Base-by-base conservation (phyloP, 2,113 vertebrate genomes). In the Tragulus kanchil region DNA sequence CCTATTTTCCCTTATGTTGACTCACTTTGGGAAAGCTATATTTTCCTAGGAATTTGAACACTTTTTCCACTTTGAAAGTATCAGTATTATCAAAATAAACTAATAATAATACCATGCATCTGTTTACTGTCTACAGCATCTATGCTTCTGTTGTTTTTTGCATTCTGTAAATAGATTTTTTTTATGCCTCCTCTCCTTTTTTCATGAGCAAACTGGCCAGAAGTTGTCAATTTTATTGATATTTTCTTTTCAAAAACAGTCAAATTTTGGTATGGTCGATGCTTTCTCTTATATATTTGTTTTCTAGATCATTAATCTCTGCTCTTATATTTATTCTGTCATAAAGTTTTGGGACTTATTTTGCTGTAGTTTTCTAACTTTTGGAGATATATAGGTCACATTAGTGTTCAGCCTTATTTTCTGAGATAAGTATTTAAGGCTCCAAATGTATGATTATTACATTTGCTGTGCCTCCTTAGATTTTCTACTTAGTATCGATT, bases 341-440 rank as follows among this genome's bases (percentile, higher is more conserved):
- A 48, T 31, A 25, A 8, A 36, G 5, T 28, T 84, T 95, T 73
- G 16, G 13, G 26, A 3, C 31, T 61, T 94, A 79, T 78, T 92
- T 83, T 93, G 12, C 1, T 77, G 6, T 61, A 45, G 15, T 50
- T 81, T 71, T 87, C 75, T 69, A 59, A 87, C 11, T 90, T 50
- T 89, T 67, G 58, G 19, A 78, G 59, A 78, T 5, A 73, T 2
- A 31, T 69, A 36, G 48, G 42, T 75, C 12, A 59, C 19, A 90
- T 86, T 87, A 64, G 83, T n/a, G 75, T 92, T 95, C 75, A 79
- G n/a, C 5, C 31, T 90, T 85, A 89, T 82, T 69, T 85, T 89
- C 52, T 26, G 83, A 91, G 50, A 48, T 69, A 87, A 86, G n/a
- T 84, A 58, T 61, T 81, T 23, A 86, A 84, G 6, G 8, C 17